These are phyloP conservation scores for Phytoseiulus persimilis DNA, from an alignment of 2,888 invertebrate genomes.

Conservation along the genomic window DNA sequence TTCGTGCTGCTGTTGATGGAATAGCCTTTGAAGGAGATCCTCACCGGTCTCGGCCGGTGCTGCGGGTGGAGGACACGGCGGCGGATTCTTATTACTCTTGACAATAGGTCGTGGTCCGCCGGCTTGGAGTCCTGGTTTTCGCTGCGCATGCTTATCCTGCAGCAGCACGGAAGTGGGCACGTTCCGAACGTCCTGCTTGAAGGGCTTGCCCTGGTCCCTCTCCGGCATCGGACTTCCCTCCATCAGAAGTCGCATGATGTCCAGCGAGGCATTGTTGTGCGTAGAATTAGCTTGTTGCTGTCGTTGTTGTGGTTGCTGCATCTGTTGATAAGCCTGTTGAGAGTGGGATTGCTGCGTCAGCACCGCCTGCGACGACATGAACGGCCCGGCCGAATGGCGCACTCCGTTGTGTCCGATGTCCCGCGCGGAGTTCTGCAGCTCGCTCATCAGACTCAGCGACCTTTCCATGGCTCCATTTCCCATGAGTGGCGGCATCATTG, in stretches of 20 bases:
- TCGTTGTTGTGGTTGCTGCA: constrained; percentile 15
- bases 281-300: constrained; percentile 7
- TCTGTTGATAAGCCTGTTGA: constrained; percentile 7
- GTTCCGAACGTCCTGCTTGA: constrained; percentile 11
- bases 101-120: constrained; percentile 33
- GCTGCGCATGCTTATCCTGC: constrained; percentile 23
- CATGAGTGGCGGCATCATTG: not conserved
- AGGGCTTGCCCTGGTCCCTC: constrained; percentile 24
- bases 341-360: not conserved
- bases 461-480: not conserved
- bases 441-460: not conserved
- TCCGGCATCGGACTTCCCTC: not conserved
- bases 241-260: constrained; percentile 14
- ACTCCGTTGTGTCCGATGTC: not conserved
- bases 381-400: not conserved
- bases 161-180: constrained; percentile 21
- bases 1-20: constrained; percentile 29
- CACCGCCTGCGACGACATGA: not conserved
- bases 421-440: not conserved
- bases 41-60: constrained; percentile 19
- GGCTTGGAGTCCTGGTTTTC: not conserved
- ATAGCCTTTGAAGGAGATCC: constrained; percentile 10
- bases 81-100: constrained; percentile 32
- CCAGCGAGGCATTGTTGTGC: constrained; percentile 21
- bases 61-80: constrained; percentile 31